Evolutionary conservation across 2,797 vertebrate genomes (phyloP), one percentile per base, ranked within the genome.

Genomic region (Amblyraja radiata): DNA sequence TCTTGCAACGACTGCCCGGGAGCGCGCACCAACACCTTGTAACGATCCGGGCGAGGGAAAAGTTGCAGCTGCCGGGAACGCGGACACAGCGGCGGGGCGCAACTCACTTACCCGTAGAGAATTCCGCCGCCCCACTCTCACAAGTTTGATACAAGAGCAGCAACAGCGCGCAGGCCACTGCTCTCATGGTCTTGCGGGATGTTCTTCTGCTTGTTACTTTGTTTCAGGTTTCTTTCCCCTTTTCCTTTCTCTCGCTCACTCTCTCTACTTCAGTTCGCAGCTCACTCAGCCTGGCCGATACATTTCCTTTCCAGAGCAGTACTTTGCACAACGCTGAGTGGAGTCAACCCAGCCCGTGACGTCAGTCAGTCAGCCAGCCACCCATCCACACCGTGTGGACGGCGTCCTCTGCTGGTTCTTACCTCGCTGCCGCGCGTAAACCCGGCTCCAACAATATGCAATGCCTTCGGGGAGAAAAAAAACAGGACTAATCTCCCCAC

Each of bases 131-230:
- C 5, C 18, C 90, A 6, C 90, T 23, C 32, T 39, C 90, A 74
- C 90, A 91, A 91, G 68, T 91, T 91, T 74, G 68, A 28, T 73
- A 2, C 18, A 46, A 91, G n/a, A 91, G 36, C 90, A 91, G 90
- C 90, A 91, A 54, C 9, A 54, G 11, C 21, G 65, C 54, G 6
- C 65, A 91, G 90, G 36, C 23, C 9, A 1, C 36, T 6, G 39
- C 90, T 39, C 39, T 74, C 90, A 91, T 91, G 71, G 39, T 74
- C 32, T 73, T 28, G 16, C 14, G 39, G 88, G 14, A 46, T 2
- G 88, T 39, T 10, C 63, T 73, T 13, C 88, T 39, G 63, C 6
- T 18, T 8, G 11, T 36, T 14, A 32, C 28, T 65, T 13, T 91
- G 32, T 36, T 71, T 16, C n/a, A 16, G 63, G 18, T 68, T 90